These are phyloP conservation scores for Euwallacea similis DNA, from an alignment of 1,140 invertebrate species.

Conservation along the genomic window DNA sequence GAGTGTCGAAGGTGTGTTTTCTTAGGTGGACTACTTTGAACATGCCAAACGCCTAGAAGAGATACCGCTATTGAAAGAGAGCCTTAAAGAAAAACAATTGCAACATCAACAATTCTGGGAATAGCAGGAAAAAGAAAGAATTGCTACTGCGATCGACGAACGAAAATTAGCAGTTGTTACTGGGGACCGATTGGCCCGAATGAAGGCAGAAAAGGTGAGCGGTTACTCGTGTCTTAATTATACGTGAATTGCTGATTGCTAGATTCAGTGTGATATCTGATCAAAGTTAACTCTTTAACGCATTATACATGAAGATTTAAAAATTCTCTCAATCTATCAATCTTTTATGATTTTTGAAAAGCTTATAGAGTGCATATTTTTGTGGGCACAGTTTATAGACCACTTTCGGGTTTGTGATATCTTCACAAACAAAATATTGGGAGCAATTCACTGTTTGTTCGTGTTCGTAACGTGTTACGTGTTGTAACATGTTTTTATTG, in stretches of 20 bases:
- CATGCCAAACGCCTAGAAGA: slow-evolving; percentile 92
- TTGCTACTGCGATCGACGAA: slow-evolving; percentile 81
- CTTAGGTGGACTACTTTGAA: slow-evolving; percentile 83
- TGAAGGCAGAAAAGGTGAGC: slow-evolving; percentile 71
- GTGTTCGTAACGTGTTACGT: not conserved
- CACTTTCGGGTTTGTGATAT: not conserved
- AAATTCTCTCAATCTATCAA: no score
- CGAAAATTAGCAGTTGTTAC: slow-evolving; percentile 82
- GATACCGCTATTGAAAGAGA: slow-evolving; percentile 86
- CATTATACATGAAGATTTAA: no score
- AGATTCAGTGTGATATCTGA: no score
- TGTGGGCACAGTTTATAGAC: no score
- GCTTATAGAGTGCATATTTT: no score
- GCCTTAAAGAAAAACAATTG: slow-evolving; percentile 81
- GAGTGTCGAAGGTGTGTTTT: slow-evolving; percentile 41
- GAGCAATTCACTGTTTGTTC: not conserved
- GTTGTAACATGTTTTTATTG: no score
- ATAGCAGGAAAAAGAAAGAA: slow-evolving; percentile 85
- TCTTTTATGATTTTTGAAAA: no score
- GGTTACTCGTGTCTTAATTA: not conserved
- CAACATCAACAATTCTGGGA: slow-evolving; percentile 84
- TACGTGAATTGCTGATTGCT: no score
- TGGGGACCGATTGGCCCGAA: slow-evolving; percentile 74
- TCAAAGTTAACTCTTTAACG: no score
- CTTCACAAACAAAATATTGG: not conserved